Percentiles rank a stretch among this genome's conserved stretches.
phyloP scores from a whole-genome alignment of 2,888 invertebrate species.

The Scrobipalpa costella region DNA sequence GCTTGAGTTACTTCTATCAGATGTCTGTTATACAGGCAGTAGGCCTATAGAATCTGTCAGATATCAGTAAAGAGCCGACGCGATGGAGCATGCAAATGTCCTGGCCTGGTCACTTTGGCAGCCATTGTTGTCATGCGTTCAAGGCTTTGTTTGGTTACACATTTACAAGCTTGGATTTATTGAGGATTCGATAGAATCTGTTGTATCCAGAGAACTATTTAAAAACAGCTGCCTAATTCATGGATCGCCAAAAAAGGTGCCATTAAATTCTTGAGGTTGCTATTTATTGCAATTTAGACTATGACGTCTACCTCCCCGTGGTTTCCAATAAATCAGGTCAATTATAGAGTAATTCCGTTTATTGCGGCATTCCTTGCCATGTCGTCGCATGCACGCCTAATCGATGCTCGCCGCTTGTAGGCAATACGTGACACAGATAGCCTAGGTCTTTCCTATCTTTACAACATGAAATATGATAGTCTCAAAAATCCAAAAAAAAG shows the following conservation, averaged over 20 bases:
- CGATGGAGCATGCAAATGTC: conserved; percentile 8
- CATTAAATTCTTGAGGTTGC: no score
- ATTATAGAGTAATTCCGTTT: not conserved
- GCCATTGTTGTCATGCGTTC: not conserved
- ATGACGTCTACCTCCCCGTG: no score
- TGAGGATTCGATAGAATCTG: no score
- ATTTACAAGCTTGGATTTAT: no score
- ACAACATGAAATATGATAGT: not conserved
- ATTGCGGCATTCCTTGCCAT: conserved; percentile 15
- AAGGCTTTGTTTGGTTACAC: not conserved
- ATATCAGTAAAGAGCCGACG: not conserved
- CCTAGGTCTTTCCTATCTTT: not conserved
- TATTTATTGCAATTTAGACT: no score
- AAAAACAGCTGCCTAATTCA: no score
- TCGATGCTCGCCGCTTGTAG: conserved; percentile 17
- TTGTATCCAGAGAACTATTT: no score
- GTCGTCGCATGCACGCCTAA: conserved; percentile 12
- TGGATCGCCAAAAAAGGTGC: no score
- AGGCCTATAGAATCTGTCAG: no score
- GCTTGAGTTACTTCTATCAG: no score
- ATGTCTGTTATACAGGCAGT: no score
- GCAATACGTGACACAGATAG: conserved; percentile 19
- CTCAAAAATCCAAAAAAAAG: no score
- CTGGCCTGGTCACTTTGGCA: not conserved
- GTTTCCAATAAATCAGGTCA: conserved; percentile 21